Percentiles rank a stretch among this genome's conserved stretches.
Conservation (phyloP, 2,888 invertebrate genomes). For the Eupithecia abbreviata region DNA sequence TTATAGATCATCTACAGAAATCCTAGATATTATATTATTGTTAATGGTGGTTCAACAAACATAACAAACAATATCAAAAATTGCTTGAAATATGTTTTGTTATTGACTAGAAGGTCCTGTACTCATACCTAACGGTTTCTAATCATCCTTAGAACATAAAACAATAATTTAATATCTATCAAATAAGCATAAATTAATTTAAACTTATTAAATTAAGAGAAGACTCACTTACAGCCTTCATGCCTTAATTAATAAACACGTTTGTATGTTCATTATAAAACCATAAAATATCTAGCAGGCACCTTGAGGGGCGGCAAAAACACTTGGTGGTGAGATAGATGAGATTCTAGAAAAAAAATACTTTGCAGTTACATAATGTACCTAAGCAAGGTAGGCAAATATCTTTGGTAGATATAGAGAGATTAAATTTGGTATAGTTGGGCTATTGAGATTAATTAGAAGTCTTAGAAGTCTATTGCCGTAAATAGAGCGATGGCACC, state of each 20-base stretch:
- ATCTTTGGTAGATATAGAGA: neutral
- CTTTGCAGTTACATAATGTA: neutral
- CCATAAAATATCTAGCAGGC: slow-evolving; percentile 4
- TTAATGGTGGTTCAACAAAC: neutral
- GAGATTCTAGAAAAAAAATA: neutral
- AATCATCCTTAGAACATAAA: neutral
- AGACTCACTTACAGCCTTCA: slow-evolving; percentile 19
- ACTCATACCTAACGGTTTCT: neutral
- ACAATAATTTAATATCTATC: neutral
- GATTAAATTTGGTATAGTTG: too few species aligned
- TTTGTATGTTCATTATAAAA: slow-evolving; percentile 14
- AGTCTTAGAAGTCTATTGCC: neutral
- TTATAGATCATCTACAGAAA: neutral
- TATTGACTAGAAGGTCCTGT: neutral
- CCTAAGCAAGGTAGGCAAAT: neutral
- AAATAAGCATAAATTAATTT: slow-evolving; percentile 2
- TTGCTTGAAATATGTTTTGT: neutral
- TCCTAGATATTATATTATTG: neutral
- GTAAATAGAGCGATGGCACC: neutral
- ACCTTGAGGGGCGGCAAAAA: slow-evolving; percentile 2
- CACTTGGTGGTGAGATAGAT: neutral
- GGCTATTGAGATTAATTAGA: neutral
- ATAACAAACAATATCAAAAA: neutral
- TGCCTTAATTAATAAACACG: slow-evolving; percentile 13
- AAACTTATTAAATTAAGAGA: slow-evolving; percentile 15